phyloP scores from a whole-genome alignment of 2,888 invertebrate species.

The Brassicogethes aeneus region DNA sequence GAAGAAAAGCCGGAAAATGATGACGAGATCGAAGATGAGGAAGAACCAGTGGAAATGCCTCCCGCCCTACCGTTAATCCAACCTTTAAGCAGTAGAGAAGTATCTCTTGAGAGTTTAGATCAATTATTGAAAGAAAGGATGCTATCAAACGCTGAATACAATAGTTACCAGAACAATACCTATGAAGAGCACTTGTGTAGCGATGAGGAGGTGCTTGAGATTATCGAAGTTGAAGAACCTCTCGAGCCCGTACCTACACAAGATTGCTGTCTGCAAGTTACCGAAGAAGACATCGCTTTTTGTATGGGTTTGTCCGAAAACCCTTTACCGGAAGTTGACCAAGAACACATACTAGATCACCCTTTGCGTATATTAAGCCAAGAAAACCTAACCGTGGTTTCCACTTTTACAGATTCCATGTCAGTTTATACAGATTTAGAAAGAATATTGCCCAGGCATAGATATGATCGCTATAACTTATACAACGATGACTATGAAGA shows the following conservation, averaged over 20 bases:
- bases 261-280: slow-evolving; percentile 82
- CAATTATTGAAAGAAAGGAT: slow-evolving; percentile 65
- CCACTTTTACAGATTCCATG: slow-evolving; percentile 75
- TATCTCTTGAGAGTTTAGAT: slow-evolving; percentile 75
- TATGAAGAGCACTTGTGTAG: slow-evolving; percentile 44
- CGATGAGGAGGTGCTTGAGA: slow-evolving; percentile 59
- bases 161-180: slow-evolving; percentile 40
- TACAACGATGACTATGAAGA: slow-evolving; percentile 48
- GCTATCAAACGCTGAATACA: slow-evolving; percentile 38
- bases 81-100: slow-evolving; percentile 70
- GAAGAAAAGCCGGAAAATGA: slow-evolving; percentile 36
- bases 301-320: slow-evolving; percentile 69
- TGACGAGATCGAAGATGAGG: slow-evolving; percentile 65
- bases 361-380: slow-evolving; percentile 82
- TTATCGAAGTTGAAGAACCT: slow-evolving; percentile 69
- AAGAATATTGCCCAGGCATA: slow-evolving; percentile 53
- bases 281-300: slow-evolving; percentile 85
- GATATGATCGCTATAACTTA: slow-evolving; percentile 50
- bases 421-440: slow-evolving; percentile 59
- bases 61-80: slow-evolving; percentile 72
- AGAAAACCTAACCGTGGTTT: slow-evolving; percentile 84
- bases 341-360: slow-evolving; percentile 66
- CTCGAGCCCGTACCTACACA: slow-evolving; percentile 78
- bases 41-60: slow-evolving; percentile 70
- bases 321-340: slow-evolving; percentile 62